phyloP scores from a whole-genome alignment of 2,113 vertebrate species.

The Hyperopisus bebe region DNA sequence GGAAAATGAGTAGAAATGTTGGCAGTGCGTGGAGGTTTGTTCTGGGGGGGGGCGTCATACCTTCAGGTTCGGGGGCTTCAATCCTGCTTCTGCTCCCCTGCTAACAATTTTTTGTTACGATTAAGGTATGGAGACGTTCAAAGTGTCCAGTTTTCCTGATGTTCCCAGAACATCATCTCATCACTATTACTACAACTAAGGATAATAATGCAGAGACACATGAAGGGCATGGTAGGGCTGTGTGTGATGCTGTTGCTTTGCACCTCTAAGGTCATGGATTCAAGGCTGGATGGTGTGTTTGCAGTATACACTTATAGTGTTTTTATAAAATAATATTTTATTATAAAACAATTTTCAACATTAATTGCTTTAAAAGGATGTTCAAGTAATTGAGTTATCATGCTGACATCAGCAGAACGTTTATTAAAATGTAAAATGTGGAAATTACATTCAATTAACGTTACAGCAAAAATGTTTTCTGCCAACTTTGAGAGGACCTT shows the following conservation, averaged over 20 bases:
- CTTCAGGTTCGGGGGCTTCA: not conserved
- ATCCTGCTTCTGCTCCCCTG: not conserved
- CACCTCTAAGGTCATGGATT: not conserved
- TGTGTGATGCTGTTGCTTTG: not conserved
- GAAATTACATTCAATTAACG: not conserved
- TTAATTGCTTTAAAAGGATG: not conserved
- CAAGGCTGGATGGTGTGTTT: not conserved
- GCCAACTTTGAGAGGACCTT: not conserved
- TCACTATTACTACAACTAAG: not conserved
- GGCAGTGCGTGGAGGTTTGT: not conserved
- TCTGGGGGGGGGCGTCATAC: not conserved
- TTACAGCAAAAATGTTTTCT: not conserved
- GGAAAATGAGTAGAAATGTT: slow-evolving; percentile 23
- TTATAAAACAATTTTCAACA: not conserved
- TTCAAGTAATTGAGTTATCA: not conserved
- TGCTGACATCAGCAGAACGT: not conserved
- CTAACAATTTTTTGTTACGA: not conserved
- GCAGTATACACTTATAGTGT: not conserved
- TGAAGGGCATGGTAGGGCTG: not conserved
- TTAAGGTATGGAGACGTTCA: not conserved
- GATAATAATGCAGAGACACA: not conserved
- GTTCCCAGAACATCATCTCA: not conserved
- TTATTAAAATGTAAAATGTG: not conserved
- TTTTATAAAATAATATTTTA: not conserved
- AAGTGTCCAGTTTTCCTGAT: not conserved